phyloP scores from a whole-genome alignment of 2,888 invertebrate species.

The Tortricodes alternella region DNA sequence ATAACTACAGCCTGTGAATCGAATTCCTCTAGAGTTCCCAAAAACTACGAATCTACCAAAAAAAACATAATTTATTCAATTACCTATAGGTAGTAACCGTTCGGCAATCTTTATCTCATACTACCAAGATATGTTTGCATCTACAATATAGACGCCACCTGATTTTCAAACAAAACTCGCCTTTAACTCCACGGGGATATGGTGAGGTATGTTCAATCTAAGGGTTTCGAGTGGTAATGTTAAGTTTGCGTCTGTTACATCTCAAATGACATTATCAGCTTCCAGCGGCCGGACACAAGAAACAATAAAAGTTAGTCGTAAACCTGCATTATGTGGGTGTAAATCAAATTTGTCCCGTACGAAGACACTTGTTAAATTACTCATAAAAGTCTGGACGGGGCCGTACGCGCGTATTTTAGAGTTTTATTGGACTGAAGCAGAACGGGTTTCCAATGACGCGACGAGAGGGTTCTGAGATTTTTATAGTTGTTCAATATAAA shows the following conservation, averaged over 20 bases:
- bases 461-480: too few species aligned
- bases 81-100: conserved; percentile 33
- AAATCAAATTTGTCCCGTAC: conserved; percentile 68
- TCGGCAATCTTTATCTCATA: conserved; percentile 38
- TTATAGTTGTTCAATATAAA: too few species aligned
- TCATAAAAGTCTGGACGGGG: conserved; percentile 74
- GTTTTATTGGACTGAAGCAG: too few species aligned
- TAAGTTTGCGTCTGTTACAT: conserved; percentile 32
- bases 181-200: neutral
- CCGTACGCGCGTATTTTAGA: conserved; percentile 69
- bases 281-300: conserved; percentile 64
- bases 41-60: conserved; percentile 13
- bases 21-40: conserved; percentile 1
- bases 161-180: neutral
- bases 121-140: neutral
- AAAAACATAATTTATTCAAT: conserved; percentile 40
- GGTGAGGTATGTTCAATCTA: neutral
- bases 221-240: neutral
- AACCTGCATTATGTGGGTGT: conserved; percentile 66
- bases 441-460: too few species aligned
- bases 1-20: conserved; percentile 12
- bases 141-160: neutral
- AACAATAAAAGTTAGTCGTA: conserved; percentile 72
- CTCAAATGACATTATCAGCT: conserved; percentile 69
- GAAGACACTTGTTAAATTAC: conserved; percentile 76